Evolutionary conservation across 2,113 vertebrate species (phyloP).

Genomic region (Emydocephalus ijimae): DNA sequence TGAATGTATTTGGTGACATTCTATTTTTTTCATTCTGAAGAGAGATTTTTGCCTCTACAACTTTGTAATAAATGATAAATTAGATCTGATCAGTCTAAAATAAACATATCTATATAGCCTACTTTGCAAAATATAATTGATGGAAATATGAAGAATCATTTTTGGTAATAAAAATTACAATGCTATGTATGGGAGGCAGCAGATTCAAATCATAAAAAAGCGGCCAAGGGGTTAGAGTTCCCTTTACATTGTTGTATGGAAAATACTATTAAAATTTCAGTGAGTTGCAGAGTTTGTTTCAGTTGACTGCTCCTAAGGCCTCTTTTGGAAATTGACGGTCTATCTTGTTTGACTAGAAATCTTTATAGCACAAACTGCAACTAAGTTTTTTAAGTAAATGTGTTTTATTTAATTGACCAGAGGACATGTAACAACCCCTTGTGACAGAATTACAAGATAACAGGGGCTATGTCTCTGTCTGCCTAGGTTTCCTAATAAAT

Average conservation of each 20-base stretch:
- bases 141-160: neutral
- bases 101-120: neutral
- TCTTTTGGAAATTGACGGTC: neutral
- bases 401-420: constrained; percentile 9
- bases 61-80: neutral
- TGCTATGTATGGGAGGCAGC: neutral
- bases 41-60: neutral
- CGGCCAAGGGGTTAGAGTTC: neutral
- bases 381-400: neutral
- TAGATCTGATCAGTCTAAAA: neutral
- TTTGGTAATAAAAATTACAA: neutral
- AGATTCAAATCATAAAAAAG: neutral
- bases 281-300: neutral
- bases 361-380: neutral
- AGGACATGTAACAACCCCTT: constrained; percentile 61
- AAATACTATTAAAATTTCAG: neutral
- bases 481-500: neutral
- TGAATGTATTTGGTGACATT: neutral
- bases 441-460: constrained; percentile 47
- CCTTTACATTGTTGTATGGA: neutral
- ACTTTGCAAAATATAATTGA: neutral
- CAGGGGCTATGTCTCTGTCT: neutral
- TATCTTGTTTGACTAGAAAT: neutral
- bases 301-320: neutral
- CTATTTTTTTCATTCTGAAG: neutral